A percentile compares a stretch with the other conserved stretches of the same genome.
Conservation (phyloP, 2,113 vertebrate species). For the Lepus europaeus region DNA sequence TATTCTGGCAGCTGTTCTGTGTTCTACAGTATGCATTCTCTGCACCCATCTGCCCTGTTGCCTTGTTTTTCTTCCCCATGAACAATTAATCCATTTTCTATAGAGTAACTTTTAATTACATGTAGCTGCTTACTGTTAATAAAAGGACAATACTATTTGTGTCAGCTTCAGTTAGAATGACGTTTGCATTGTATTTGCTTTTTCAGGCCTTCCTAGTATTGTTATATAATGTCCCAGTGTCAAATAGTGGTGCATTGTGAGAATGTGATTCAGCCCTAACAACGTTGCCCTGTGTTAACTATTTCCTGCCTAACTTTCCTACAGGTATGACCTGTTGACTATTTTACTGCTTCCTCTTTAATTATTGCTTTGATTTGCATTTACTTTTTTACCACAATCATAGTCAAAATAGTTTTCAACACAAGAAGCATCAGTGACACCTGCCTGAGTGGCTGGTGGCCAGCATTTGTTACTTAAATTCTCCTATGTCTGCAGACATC, state of each 20-base stretch:
- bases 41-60: not conserved
- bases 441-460: not conserved
- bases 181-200: slow-evolving; percentile 6
- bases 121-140: not conserved
- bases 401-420: not conserved
- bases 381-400: slow-evolving; percentile 21
- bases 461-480: slow-evolving; percentile 47
- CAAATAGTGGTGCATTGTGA: not conserved
- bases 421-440: not conserved
- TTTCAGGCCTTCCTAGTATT: not conserved
- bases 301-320: not conserved
- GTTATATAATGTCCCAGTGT: not conserved
- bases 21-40: not conserved
- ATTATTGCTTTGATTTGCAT: not conserved
- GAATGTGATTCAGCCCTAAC: not conserved
- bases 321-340: not conserved
- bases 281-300: not conserved
- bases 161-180: not conserved
- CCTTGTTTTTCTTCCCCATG: not conserved
- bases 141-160: slow-evolving; percentile 4
- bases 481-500: not conserved
- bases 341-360: not conserved
- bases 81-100: slow-evolving; percentile 18
- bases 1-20: not conserved
- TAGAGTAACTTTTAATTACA: not conserved